Percentiles rank a stretch among this genome's conserved stretches.
These are phyloP conservation scores for Leptinotarsa haldemani DNA, from an alignment of 2,888 invertebrate genomes.

Conservation along the genomic window DNA sequence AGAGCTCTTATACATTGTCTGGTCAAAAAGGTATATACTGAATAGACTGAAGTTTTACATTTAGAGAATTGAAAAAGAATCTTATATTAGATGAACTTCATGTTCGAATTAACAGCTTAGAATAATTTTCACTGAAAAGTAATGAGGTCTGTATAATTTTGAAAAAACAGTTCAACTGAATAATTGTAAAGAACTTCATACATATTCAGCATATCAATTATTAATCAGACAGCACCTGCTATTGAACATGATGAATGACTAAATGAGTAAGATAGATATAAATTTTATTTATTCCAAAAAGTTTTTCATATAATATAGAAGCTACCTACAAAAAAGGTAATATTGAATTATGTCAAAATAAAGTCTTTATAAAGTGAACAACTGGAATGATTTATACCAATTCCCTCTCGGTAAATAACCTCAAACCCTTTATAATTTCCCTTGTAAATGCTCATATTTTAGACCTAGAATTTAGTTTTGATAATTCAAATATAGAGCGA, in stretches of 20 bases:
- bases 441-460: too few species aligned
- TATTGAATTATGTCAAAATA: conserved; percentile 15
- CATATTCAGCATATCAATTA: conserved; percentile 4
- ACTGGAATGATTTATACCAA: background rate
- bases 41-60: background rate
- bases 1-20: conserved; percentile 3
- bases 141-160: background rate
- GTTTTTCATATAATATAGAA: conserved; percentile 18
- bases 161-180: background rate
- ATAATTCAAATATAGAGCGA: too few species aligned
- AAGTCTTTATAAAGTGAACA: background rate
- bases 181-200: background rate
- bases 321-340: conserved; percentile 5
- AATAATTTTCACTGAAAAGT: too few species aligned
- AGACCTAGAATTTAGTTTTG: too few species aligned
- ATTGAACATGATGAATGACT: conserved; percentile 11
- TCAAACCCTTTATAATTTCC: background rate
- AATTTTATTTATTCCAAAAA: conserved; percentile 18
- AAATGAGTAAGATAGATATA: conserved; percentile 2
- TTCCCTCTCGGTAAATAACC: background rate
- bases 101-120: too few species aligned
- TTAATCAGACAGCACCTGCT: conserved; percentile 7
- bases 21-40: background rate
- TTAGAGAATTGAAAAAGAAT: background rate
- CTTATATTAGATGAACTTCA: too few species aligned